Evolutionary conservation across 1,140 invertebrate species (phyloP).

Genomic region (Bombus breviceps): DNA sequence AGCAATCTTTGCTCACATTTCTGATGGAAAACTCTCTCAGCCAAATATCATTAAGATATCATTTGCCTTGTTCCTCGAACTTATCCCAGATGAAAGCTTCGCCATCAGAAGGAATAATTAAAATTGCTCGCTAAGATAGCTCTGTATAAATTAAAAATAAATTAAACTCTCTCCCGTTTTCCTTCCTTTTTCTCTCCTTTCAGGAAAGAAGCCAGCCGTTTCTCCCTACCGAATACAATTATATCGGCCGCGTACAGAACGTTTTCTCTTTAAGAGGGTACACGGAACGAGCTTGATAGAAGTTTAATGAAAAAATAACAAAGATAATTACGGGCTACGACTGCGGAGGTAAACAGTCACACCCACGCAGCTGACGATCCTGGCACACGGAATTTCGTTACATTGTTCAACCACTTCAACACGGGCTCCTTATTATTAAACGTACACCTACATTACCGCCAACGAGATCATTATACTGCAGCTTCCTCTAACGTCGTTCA

Average conservation of each 20-base stretch:
- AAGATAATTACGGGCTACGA: constrained; percentile 65
- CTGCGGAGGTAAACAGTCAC: constrained; percentile 54
- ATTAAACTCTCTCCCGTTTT: constrained; percentile 48
- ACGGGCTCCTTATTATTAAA: constrained; percentile 34
- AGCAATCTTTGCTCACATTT: not conserved
- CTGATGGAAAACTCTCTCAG: not conserved
- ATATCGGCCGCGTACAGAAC: constrained; percentile 28
- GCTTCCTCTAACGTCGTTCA: constrained; percentile 16
- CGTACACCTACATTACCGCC: constrained; percentile 25
- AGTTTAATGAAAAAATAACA: constrained; percentile 81
- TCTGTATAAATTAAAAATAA: constrained; percentile 76
- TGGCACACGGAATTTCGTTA: constrained; percentile 29
- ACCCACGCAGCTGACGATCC: constrained; percentile 31
- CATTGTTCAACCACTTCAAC: constrained; percentile 8
- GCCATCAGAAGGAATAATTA: constrained; percentile 63
- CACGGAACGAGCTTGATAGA: constrained; percentile 65
- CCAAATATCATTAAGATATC: not conserved
- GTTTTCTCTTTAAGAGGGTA: constrained; percentile 37
- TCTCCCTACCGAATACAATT: constrained; percentile 40
- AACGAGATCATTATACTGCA: not conserved
- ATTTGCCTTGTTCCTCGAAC: not conserved
- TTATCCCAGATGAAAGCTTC: constrained; percentile 50
- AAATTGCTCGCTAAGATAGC: constrained; percentile 72
- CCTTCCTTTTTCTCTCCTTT: not conserved
- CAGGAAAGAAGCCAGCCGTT: not conserved